Evolutionary conservation across 2,888 invertebrate genomes (phyloP).

Genomic region (Caenorhabditis wallacei): DNA sequence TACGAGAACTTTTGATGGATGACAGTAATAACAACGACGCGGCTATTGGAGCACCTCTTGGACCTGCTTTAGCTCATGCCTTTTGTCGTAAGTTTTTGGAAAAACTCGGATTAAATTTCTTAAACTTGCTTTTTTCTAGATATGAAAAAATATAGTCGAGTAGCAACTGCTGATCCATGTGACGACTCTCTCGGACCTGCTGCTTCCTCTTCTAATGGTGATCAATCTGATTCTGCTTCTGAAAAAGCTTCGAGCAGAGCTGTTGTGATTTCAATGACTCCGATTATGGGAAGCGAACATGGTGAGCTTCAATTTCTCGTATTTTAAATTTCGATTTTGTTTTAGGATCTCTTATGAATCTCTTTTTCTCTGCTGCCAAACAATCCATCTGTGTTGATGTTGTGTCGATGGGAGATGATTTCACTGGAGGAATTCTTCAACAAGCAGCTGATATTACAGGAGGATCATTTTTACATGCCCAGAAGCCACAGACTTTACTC

Average conservation of each 20-base stretch:
- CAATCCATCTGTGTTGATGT: conserved; percentile 73
- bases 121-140: conserved; percentile 29
- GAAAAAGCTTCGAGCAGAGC: conserved; percentile 49
- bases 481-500: conserved; percentile 42
- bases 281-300: conserved; percentile 68
- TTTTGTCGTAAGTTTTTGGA: conserved; percentile 67
- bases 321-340: not conserved
- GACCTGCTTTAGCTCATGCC: conserved; percentile 68
- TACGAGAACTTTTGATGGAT: conserved; percentile 45
- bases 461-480: conserved; percentile 62
- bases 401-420: conserved; percentile 65
- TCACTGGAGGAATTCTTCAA: conserved; percentile 69
- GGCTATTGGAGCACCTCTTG: conserved; percentile 55
- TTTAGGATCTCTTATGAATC: conserved; percentile 69
- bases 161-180: conserved; percentile 28
- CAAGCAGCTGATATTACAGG: conserved; percentile 75
- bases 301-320: conserved; percentile 30
- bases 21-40: conserved; percentile 42
- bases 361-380: conserved; percentile 74
- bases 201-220: not conserved
- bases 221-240: not conserved
- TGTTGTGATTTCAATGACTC: conserved; percentile 68
- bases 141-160: conserved; percentile 65
- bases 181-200: conserved; percentile 56
- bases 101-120: not conserved